phyloP scores from a whole-genome alignment of 2,888 invertebrate genomes.

The Clivina fossor region DNA sequence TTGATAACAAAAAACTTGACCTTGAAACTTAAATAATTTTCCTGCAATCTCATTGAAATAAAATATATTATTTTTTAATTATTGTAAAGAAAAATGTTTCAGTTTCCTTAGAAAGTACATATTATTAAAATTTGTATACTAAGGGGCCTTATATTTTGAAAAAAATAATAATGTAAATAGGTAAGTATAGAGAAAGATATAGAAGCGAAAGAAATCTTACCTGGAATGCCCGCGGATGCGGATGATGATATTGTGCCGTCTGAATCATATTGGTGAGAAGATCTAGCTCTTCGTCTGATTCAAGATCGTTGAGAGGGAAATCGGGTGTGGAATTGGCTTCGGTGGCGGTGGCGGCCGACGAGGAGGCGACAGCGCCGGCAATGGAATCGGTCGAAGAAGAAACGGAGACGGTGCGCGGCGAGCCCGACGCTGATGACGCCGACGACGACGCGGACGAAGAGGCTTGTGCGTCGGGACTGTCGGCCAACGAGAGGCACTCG shows the following conservation, averaged over 20 bases:
- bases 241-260: conserved; percentile 64
- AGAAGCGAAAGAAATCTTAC: too few species aligned
- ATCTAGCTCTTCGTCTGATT: conserved; percentile 55
- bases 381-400: conserved; percentile 35
- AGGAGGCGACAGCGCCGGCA: conserved; percentile 34
- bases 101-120: too few species aligned
- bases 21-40: neutral
- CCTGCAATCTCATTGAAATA: neutral
- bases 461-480: conserved; percentile 35
- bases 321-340: conserved; percentile 32
- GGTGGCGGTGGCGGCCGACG: conserved; percentile 34
- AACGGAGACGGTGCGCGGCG: conserved; percentile 11
- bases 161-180: too few species aligned
- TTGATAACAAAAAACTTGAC: too few species aligned
- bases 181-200: too few species aligned
- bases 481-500: conserved; percentile 45
- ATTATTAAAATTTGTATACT: too few species aligned
- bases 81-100: neutral
- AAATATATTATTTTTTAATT: neutral
- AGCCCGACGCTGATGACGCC: conserved; percentile 38
- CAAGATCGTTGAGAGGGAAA: conserved; percentile 39
- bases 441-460: conserved; percentile 35
- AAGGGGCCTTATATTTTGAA: too few species aligned
- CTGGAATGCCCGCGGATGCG: conserved; percentile 69
- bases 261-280: conserved; percentile 64